Evolutionary conservation across 2,888 invertebrate species (phyloP).

Genomic region (Osedax frankpressi): DNA sequence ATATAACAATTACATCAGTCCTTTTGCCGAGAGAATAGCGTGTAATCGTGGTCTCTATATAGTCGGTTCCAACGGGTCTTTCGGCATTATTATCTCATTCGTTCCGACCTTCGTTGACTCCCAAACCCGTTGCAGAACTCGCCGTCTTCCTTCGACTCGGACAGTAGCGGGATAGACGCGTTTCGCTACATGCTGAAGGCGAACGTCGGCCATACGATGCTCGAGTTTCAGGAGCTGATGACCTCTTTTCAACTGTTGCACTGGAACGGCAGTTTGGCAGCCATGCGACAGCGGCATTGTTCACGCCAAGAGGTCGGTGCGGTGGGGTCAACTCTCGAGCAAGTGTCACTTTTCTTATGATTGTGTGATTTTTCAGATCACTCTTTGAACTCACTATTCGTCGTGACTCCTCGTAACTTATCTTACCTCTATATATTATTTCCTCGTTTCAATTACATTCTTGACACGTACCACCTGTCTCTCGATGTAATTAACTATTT

Average conservation of each 20-base stretch:
- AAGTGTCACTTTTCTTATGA: too few relatives aligned
- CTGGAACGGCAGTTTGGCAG: slow-evolving; percentile 90
- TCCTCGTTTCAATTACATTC: too few relatives aligned
- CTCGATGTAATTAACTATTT: too few relatives aligned
- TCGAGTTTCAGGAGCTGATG: slow-evolving; percentile 91
- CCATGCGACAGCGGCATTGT: slow-evolving; percentile 86
- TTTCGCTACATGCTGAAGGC: slow-evolving; percentile 58
- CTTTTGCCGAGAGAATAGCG: too few relatives aligned
- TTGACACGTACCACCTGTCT: too few relatives aligned
- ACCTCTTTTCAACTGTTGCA: slow-evolving; percentile 89
- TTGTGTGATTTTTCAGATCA: too few relatives aligned
- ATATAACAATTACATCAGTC: too few relatives aligned
- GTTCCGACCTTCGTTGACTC: slow-evolving; percentile 77
- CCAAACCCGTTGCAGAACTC: slow-evolving; percentile 48
- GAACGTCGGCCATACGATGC: slow-evolving; percentile 67
- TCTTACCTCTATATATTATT: too few relatives aligned
- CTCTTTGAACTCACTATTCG: too few relatives aligned
- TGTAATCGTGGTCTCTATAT: too few relatives aligned
- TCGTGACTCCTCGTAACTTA: too few relatives aligned
- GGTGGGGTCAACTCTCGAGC: neutral
- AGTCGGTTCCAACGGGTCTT: too few relatives aligned
- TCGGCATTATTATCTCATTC: slow-evolving; percentile 80
- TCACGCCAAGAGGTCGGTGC: slow-evolving; percentile 63
- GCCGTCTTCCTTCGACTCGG: slow-evolving; percentile 41
- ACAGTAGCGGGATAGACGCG: slow-evolving; percentile 66